These are phyloP conservation scores for Notechis scutatus DNA, from an alignment of 2,113 vertebrate genomes.

Conservation along the genomic window DNA sequence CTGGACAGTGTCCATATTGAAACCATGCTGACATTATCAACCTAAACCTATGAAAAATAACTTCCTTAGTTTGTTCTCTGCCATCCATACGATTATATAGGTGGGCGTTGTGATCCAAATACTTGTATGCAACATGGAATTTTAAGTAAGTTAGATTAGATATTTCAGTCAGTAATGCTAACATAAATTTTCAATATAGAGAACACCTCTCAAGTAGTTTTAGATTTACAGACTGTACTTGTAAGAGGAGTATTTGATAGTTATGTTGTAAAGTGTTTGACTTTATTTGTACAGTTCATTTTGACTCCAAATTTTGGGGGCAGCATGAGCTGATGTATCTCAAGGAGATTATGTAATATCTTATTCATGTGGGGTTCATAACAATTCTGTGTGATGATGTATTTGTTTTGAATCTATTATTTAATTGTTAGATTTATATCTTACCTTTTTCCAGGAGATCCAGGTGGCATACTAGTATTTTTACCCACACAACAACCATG, in stretches of 20 bases:
- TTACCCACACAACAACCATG: background rate
- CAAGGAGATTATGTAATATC: background rate
- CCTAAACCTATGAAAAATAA: background rate
- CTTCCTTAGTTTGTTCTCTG: conserved; percentile 28
- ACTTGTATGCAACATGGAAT: conserved; percentile 13
- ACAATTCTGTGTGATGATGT: background rate
- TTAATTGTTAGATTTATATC: background rate
- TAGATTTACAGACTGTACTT: background rate
- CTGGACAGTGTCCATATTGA: background rate
- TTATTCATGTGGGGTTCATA: background rate
- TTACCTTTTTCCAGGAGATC: background rate
- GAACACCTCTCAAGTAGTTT: background rate
- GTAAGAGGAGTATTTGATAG: background rate
- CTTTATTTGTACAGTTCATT: background rate
- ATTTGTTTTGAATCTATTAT: background rate
- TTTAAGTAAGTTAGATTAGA: background rate
- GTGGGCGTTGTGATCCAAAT: background rate
- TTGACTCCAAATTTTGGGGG: background rate
- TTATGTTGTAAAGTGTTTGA: background rate
- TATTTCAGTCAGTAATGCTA: background rate
- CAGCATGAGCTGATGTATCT: background rate
- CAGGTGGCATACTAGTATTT: background rate
- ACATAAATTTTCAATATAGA: background rate
- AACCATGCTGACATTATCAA: background rate
- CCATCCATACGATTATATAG: conserved; percentile 18